These are phyloP conservation scores for Allophyes oxyacanthae DNA, from an alignment of 2,888 invertebrate species.

Conservation along the genomic window DNA sequence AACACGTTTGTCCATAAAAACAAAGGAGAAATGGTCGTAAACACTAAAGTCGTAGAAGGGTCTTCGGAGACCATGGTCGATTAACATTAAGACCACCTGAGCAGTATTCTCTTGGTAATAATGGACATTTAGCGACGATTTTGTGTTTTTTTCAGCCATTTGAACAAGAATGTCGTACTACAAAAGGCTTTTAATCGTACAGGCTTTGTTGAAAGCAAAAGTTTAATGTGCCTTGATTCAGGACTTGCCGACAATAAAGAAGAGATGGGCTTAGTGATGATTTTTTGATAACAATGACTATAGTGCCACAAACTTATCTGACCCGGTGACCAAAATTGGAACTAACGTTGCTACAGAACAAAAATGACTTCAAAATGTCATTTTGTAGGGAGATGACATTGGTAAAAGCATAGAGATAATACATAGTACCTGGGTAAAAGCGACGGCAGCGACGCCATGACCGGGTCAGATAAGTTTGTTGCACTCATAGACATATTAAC, in stretches of 20 bases:
- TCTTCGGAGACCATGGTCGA: conserved; percentile 10
- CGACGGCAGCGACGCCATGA: no score
- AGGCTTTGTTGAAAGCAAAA: conserved; percentile 22
- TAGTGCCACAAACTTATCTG: no score
- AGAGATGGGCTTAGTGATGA: not conserved
- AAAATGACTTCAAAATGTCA: no score
- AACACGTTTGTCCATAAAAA: conserved; percentile 49
- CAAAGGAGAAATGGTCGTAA: conserved; percentile 30
- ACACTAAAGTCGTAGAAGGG: conserved; percentile 22
- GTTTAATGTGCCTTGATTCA: conserved; percentile 14
- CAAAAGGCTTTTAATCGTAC: conserved; percentile 45
- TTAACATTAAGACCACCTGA: conserved; percentile 43
- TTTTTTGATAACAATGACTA: no score
- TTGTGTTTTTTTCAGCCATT: conserved; percentile 21
- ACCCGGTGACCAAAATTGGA: no score
- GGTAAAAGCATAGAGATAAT: no score
- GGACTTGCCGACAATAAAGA: not conserved
- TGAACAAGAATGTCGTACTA: conserved; percentile 23
- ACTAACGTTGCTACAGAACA: no score
- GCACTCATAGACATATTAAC: no score
- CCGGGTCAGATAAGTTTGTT: no score
- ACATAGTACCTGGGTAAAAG: no score
- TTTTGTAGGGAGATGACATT: no score
- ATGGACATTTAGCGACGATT: conserved; percentile 21
- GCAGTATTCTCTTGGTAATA: conserved; percentile 10